Percentiles rank a stretch among this genome's conserved stretches.
Evolutionary conservation across 92 coral and sea anemone genomes (phyloP).

Genomic region (Epizoanthus stellaris): DNA sequence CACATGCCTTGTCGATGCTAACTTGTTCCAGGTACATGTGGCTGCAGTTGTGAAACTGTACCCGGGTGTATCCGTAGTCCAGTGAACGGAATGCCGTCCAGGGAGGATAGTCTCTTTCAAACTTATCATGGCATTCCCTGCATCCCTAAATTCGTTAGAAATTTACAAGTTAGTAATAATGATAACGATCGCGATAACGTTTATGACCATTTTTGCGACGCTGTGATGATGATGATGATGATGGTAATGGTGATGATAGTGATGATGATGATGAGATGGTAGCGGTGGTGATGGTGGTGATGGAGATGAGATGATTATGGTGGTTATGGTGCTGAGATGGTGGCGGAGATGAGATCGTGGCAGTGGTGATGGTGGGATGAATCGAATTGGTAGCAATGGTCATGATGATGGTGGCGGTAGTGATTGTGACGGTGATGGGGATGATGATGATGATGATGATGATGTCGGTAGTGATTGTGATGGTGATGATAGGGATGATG

Average conservation of each 20-base stretch:
- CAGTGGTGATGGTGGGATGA: neutral
- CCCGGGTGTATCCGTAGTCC: constrained; percentile 95
- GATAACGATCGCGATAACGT: neutral
- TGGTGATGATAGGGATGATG: neutral
- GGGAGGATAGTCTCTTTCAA: constrained; percentile 76
- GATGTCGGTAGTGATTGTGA: neutral
- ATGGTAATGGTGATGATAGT: too few relatives aligned
- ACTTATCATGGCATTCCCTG: constrained; percentile 86
- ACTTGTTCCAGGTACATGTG: constrained; percentile 95
- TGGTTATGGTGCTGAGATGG: neutral
- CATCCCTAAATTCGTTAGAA: constrained; percentile 73
- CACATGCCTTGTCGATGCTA: constrained; percentile 91
- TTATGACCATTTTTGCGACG: too few relatives aligned
- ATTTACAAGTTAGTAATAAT: neutral
- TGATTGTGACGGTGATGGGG: neutral
- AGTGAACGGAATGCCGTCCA: constrained; percentile 95
- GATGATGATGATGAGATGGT: too few relatives aligned
- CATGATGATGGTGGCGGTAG: neutral
- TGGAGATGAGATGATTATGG: neutral
- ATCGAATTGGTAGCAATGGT: neutral
- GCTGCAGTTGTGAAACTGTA: constrained; percentile 82
- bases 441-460: neutral
- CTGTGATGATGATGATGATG: too few relatives aligned
- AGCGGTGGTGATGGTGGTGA: too few relatives aligned
- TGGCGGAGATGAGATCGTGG: neutral